Evolutionary conservation across 2,113 vertebrate species (phyloP).

Genomic region (Elanoides forficatus): DNA sequence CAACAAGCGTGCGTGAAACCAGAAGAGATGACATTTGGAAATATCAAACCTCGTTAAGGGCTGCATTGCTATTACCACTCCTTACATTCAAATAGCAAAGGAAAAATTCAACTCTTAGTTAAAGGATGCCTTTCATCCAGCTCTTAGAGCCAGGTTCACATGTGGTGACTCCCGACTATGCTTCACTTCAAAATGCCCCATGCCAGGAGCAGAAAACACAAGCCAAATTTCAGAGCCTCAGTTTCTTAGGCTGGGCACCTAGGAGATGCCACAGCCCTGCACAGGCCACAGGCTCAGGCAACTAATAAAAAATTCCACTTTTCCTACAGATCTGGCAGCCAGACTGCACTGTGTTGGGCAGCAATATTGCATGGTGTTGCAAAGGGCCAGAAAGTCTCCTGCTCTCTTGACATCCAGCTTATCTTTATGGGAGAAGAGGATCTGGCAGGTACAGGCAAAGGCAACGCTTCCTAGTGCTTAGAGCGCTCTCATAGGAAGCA

Average conservation of each 20-base stretch:
- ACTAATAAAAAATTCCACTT: neutral
- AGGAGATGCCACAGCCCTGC: neutral
- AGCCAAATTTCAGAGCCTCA: neutral
- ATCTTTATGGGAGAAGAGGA: neutral
- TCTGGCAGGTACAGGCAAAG: neutral
- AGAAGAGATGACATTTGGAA: conserved; percentile 44
- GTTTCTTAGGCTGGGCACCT: neutral
- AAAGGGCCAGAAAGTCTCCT: neutral
- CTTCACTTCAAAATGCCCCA: neutral
- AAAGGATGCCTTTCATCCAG: neutral
- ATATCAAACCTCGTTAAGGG: conserved; percentile 1
- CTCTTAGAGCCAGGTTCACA: neutral
- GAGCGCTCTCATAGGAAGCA: rapidly evolving
- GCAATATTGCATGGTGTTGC: rapidly evolving
- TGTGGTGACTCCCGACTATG: neutral
- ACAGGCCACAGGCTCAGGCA: neutral
- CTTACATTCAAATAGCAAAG: neutral
- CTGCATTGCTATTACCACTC: neutral
- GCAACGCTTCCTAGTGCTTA: neutral
- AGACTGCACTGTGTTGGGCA: neutral
- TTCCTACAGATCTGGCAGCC: neutral
- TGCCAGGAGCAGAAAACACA: neutral
- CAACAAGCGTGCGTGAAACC: neutral
- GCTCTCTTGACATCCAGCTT: neutral
- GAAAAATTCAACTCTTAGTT: neutral